Base-by-base conservation (phyloP, 2,113 vertebrate genomes). In the Paedocypris sp. region DNA sequence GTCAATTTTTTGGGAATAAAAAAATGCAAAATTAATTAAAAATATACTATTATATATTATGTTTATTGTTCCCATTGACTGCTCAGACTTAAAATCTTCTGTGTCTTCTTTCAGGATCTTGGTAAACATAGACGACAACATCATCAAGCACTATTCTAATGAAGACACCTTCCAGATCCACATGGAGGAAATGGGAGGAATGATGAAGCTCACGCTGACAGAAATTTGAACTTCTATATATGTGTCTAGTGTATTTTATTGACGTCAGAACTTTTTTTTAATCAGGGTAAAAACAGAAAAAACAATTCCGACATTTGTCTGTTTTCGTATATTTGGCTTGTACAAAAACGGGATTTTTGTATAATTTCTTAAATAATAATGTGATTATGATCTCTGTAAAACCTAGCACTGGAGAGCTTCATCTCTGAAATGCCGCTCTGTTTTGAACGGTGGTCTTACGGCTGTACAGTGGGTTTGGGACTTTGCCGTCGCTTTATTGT, bases 91-190 rank as follows among this genome's bases (percentile, higher is more conserved):
- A 3, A 22, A 6, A 43, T 6, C 23, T n/a, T 20, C 23, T 20
- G 22, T 13, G 15, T 0, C 71, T 22, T 11, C 3, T 31, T 11
- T 12, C 73, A 99, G 96, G 71, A 99, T 99, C 73, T 79, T 98
- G 64, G 92, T 99, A 63, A 91, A 99, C 78, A 99, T 99, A 94
- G 96, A 99, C 0, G 96, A 99, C 83, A 99, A 97, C 78, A 98
- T 99, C 16, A 90, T 99, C 83, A 94, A 91, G 70, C 96, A 99
- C 68, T 99, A 99, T 73, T 99, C 94, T 58, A 99, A 99, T 1
- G 96, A 99, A 73, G 96, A 99, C 80, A 99, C 96, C 62, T 99
- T 99, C 87, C 94, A 97, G 85, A 83, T 99, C 73, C 89, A 90
- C 75, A 86, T 97, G 49, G 96, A 98, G 65, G 93, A 98, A 65